Base-by-base conservation (phyloP, 2,113 vertebrate genomes). In the Daboia siamensis region DNA sequence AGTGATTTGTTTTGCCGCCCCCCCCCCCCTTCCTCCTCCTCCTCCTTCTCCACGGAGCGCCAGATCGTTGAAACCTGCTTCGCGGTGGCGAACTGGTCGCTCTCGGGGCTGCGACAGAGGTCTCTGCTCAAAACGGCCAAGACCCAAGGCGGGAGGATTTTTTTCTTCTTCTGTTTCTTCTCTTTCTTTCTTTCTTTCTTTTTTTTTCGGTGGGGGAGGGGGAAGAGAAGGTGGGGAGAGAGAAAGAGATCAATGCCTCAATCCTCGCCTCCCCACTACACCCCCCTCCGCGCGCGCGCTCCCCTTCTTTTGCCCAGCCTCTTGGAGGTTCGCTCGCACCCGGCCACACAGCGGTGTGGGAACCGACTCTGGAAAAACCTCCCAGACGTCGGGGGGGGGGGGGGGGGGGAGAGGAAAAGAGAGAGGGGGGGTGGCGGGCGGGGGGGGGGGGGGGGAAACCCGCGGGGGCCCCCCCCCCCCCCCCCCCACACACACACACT, bases 11-110 rank as follows among this genome's bases (percentile, higher is more conserved):
- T 95, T 87, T 4, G n/a, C n/a, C n/a, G n/a, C n/a, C n/a, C n/a
- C n/a, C n/a, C n/a, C 1, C 4, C 9, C 17, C 0, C 12, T 12
- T 23, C 12, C 23, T 4, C 4, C 7, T 11, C n/a, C n/a, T n/a
- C n/a, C n/a, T 4, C 4, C 9, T 4, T 0, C 12, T 91, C 91
- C 92, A 91, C 64, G 13, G 86, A 91, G 92, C 94, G 90, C 92
- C 5, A 7, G 74, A 74, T 93, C 96, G 21, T 88, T 93, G 88
- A 86, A 91, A 90, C 93, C 95, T 29, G 95, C 94, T 94, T 26
- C 88, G 88, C 91, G 48, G 95, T 57, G 93, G 87, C 94, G 92
- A 94, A 91, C 48, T 51, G 95, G 93, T 96, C 96, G 96, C 96
- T 95, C 94, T 39, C 0, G 84, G 91, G 94, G 89, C 80, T 80